phyloP scores from a whole-genome alignment of 2,888 invertebrate species.

The Parnassius mnemosyne region DNA sequence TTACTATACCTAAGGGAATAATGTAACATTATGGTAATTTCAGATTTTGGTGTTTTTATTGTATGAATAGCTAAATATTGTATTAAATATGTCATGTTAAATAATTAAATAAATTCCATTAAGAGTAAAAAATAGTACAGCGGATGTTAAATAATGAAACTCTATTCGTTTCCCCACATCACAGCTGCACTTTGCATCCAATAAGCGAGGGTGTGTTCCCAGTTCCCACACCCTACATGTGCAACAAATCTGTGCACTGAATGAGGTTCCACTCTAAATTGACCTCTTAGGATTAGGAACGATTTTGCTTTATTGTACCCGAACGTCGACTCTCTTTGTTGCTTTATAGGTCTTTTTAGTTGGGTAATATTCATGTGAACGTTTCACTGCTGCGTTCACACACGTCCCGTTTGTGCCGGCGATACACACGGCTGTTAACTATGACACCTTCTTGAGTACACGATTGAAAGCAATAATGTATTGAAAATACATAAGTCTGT shows the following conservation, averaged over 20 bases:
- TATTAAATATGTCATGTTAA: too few relatives aligned
- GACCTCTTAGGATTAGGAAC: constrained; percentile 39
- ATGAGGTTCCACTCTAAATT: constrained; percentile 39
- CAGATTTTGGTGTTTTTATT: too few relatives aligned
- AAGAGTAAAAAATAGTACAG: constrained; percentile 1
- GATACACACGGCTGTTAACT: constrained; percentile 22
- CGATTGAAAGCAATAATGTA: too few relatives aligned
- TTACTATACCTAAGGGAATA: too few relatives aligned
- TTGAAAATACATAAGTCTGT: too few relatives aligned
- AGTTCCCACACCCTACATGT: constrained; percentile 63
- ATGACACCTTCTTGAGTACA: constrained; percentile 2
- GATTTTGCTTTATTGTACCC: constrained; percentile 34
- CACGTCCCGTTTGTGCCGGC: constrained; percentile 40
- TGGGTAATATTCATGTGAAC: constrained; percentile 51
- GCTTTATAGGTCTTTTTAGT: constrained; percentile 40
- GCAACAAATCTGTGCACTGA: constrained; percentile 48
- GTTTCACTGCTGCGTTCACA: constrained; percentile 58
- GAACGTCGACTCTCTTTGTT: constrained; percentile 35
- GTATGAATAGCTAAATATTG: too few relatives aligned
- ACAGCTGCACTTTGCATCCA: constrained; percentile 53
- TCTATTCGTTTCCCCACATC: constrained; percentile 30
- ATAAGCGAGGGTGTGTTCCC: constrained; percentile 48
- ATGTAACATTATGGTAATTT: too few relatives aligned
- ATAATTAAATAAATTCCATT: neutral
- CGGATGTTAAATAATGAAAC: constrained; percentile 7